Base-by-base conservation (phyloP, 2,797 vertebrate genomes). In the Leontocebus nigricollis region DNA sequence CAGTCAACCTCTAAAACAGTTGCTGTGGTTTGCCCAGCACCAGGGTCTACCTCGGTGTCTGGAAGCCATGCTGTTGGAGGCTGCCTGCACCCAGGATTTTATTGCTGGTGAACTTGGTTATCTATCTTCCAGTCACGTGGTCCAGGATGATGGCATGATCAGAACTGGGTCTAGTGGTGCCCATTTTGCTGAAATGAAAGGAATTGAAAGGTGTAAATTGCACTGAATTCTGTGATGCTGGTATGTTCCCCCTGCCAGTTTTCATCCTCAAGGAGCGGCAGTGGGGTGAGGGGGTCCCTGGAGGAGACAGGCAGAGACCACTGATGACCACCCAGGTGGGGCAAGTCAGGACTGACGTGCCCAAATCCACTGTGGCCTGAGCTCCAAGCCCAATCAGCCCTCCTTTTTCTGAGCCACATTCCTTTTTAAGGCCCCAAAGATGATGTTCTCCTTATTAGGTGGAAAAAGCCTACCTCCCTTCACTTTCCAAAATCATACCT, bases 41-140 rank as follows among this genome's bases (percentile, higher is more conserved):
- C 2, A 15, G n/a, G 20, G 67, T n/a, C 41, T 17, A 39, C 26
- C 27, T 87, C 41, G 0, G 15, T 5, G 39, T 83, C 75, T 64
- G 39, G n/a, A 77, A 88, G 75, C 30, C 8, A 44, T 0, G 0
- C 17, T 48, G 12, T 17, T 24, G 27, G 70, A 55, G 64, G 39
- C 46, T 48, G 84, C 84, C 57, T 94, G 1, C 0, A n/a, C n/a
- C 36, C 36, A 39, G 50, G 86, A 67, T 97, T 97, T 98, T 99
- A 98, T 98, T 98, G 98, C 98, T 98, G 98, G 97, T 98, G 98
- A 98, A 98, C 77, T 81, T 88, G 94, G 72, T 97, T 24, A 75
- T 57, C 92, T 88, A 27, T 96, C 52, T 59, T 27, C 26, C 24
- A 64, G 41, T 57, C n/a, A 59, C 13, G 77, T 12, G 12, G 70